Evolutionary conservation across 2,888 invertebrate genomes (phyloP).

Genomic region (Cataglyphis rosenhaueri): DNA sequence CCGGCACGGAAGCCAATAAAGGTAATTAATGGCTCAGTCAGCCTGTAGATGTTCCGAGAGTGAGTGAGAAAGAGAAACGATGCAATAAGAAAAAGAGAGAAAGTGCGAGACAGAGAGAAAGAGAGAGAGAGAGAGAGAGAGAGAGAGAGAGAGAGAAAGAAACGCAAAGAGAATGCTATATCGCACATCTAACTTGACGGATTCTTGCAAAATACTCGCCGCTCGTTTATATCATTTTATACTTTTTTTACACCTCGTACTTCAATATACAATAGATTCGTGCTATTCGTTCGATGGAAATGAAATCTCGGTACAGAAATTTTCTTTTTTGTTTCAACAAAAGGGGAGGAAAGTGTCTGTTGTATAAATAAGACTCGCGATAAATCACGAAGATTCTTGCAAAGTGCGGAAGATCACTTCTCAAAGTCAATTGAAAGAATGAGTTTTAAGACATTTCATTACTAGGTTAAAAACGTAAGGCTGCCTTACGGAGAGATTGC

Average conservation of each 20-base stretch:
- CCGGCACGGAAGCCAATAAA: constrained; percentile 83
- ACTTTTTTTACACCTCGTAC: neutral
- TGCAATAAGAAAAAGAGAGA: constrained; percentile 18
- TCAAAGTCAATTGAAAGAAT: constrained; percentile 42
- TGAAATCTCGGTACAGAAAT: neutral
- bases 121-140: neutral
- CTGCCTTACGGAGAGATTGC: constrained; percentile 27
- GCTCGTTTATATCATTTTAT: neutral
- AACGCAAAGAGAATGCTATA: neutral
- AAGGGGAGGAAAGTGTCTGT: neutral
- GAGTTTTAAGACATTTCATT: constrained; percentile 47
- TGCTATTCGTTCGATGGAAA: neutral
- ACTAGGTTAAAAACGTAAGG: constrained; percentile 29
- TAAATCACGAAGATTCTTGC: neutral
- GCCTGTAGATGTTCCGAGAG: constrained; percentile 60
- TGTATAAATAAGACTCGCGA: neutral
- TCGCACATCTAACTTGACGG: constrained; percentile 35
- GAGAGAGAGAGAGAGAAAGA: neutral
- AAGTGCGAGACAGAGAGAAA: too few relatives aligned
- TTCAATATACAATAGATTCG: constrained; percentile 6
- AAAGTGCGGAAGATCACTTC: constrained; percentile 8
- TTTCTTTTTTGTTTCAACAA: neutral
- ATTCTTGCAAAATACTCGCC: constrained; percentile 29
- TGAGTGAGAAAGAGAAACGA: constrained; percentile 46
- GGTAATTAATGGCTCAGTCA: constrained; percentile 82